A percentile compares a stretch with the other conserved stretches of the same genome.
phyloP scores from a whole-genome alignment of 2,888 invertebrate genomes.

The Hydriomena furcata region DNA sequence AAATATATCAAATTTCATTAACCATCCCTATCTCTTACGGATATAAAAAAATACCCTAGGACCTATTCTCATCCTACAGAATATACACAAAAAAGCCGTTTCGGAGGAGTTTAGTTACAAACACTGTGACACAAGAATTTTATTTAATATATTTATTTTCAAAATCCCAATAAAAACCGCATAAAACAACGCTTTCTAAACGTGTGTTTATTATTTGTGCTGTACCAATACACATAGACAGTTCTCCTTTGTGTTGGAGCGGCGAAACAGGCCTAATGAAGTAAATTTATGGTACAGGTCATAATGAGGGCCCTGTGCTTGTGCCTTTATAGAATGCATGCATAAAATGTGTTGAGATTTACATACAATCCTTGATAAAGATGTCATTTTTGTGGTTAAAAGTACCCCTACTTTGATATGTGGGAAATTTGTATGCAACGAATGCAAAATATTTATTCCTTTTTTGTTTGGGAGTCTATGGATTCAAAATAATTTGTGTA shows the following conservation, averaged over 20 bases:
- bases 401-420: constrained; percentile 9
- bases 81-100: too few relatives aligned
- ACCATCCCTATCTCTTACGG: too few relatives aligned
- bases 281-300: constrained; percentile 49
- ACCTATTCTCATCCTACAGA: too few relatives aligned
- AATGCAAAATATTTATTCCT: not conserved
- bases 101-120: too few relatives aligned
- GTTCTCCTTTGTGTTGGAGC: constrained; percentile 37
- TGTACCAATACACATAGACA: constrained; percentile 20
- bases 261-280: constrained; percentile 45
- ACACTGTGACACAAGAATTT: too few relatives aligned
- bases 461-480: not conserved
- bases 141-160: too few relatives aligned
- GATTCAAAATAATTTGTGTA: too few relatives aligned
- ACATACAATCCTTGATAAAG: constrained; percentile 36
- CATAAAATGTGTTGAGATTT: constrained; percentile 29
- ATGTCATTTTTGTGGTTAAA: constrained; percentile 31
- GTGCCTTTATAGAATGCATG: constrained; percentile 30
- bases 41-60: too few relatives aligned
- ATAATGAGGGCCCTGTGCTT: constrained; percentile 38
- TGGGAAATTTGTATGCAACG: not conserved
- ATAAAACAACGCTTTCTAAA: constrained; percentile 12
- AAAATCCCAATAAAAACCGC: constrained; percentile 18
- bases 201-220: constrained; percentile 24
- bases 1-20: too few relatives aligned